Percentiles rank a stretch among this genome's conserved stretches.
Evolutionary conservation across 2,113 vertebrate species (phyloP).

Genomic region (Sigmodon hispidus): DNA sequence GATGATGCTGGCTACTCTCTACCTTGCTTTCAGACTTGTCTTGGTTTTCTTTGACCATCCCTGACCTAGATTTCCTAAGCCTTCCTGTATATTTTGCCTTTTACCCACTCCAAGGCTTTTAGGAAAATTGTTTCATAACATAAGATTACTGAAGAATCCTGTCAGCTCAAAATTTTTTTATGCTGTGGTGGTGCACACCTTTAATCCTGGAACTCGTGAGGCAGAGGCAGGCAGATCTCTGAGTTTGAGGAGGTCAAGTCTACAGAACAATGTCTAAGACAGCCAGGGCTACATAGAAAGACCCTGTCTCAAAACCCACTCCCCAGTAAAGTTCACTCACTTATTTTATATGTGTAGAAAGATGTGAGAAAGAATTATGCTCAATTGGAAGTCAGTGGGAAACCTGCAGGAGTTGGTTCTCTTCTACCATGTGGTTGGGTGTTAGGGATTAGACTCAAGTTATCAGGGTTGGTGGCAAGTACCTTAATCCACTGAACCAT

Average conservation of each 20-base stretch:
- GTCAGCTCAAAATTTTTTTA: background rate
- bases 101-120: background rate
- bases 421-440: background rate
- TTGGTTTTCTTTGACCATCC: background rate
- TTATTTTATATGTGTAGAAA: background rate
- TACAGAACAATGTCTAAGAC: background rate
- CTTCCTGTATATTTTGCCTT: conserved; percentile 12
- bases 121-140: background rate
- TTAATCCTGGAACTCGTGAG: no score
- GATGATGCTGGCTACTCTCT: background rate
- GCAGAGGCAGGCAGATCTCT: background rate
- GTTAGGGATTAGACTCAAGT: background rate
- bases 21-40: background rate
- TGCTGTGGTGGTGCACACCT: no score
- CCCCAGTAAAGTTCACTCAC: background rate
- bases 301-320: background rate
- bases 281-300: background rate
- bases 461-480: background rate
- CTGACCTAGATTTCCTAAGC: conserved; percentile 51
- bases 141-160: background rate
- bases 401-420: background rate
- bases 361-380: background rate
- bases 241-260: background rate
- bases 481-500: background rate
- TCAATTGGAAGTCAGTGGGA: background rate